Evolutionary conservation across 2,888 invertebrate species (phyloP), one percentile per base, ranked within the genome.

Genomic region (Erebia ligea): DNA sequence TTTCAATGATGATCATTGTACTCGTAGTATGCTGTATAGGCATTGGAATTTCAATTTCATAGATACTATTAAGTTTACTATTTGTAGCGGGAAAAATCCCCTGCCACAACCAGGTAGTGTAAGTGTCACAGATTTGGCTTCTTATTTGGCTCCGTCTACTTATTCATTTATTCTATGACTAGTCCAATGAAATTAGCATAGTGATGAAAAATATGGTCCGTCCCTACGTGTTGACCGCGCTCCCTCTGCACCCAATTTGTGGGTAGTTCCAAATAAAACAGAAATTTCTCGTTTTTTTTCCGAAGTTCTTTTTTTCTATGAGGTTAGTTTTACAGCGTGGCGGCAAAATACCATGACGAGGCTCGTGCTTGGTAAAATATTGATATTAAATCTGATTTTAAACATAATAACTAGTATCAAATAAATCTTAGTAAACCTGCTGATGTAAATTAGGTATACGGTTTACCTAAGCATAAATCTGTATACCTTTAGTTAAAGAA

Each of bases 131-230:
- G 2, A 52, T 9, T 17, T 52, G 52, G 54, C 54, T 54, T 54
- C 54, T 10, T 19, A 17, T 54, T 19, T 9, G 54, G 17, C 10
- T 61, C 17, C 19, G 6, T 61, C 61, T 61, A 61, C 19, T 1
- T 17, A 19, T 45, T 19, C 17, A 5, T 13, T 42, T 61, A 45
- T 9, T 61, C 42, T 42, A 42, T 19, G 17, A 17, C 34, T 90
- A 89, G 89, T 78, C 88, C 88, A 92, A 92, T 90, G 89, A 88
- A 91, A 92, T 92, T 92, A 92, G 90, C 91, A 92, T 92, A 91
- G 89, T 91, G 91, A 92, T 92, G 91, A 92, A 92, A 92, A 91
- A 92, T 91, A 91, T 92, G 91, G 91, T 90, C 85, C 86, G 85
- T 78, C 82, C 75, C 80, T 79, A 76, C 79, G 21, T 80, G 79